phyloP scores from a whole-genome alignment of 2,113 vertebrate genomes.

The Steatornis caripensis region DNA sequence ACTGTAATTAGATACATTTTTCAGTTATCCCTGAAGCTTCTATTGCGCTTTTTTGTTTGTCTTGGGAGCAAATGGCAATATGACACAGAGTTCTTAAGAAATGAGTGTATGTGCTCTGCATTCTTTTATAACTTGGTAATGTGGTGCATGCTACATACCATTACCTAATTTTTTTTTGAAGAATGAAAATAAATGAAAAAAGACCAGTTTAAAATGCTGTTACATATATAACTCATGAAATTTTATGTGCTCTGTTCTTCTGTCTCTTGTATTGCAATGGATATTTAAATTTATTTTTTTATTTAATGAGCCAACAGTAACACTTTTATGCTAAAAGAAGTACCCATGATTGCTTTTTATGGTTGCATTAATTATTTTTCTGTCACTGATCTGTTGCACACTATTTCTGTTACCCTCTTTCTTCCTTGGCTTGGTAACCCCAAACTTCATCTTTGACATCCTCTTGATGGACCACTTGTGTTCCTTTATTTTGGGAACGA shows the following conservation, averaged over 20 bases:
- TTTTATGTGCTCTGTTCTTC: background rate
- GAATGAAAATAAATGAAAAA: background rate
- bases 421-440: background rate
- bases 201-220: background rate
- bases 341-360: background rate
- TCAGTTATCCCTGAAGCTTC: conserved; percentile 8
- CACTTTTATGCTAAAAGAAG: background rate
- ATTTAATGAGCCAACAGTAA: background rate
- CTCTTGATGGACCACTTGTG: background rate
- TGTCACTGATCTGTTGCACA: background rate
- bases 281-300: background rate
- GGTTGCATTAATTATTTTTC: background rate
- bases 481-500: background rate
- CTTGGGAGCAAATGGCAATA: background rate
- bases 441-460: background rate
- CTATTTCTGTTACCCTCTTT: background rate
- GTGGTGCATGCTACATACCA: background rate
- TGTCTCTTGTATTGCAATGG: background rate
- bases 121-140: conserved; percentile 20
- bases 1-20: background rate
- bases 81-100: background rate
- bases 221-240: background rate
- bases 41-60: background rate
- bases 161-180: background rate
- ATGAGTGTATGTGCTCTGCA: background rate